Base-by-base conservation (phyloP, 2,113 vertebrate genomes). In the Psittacula cyanocephala region DNA sequence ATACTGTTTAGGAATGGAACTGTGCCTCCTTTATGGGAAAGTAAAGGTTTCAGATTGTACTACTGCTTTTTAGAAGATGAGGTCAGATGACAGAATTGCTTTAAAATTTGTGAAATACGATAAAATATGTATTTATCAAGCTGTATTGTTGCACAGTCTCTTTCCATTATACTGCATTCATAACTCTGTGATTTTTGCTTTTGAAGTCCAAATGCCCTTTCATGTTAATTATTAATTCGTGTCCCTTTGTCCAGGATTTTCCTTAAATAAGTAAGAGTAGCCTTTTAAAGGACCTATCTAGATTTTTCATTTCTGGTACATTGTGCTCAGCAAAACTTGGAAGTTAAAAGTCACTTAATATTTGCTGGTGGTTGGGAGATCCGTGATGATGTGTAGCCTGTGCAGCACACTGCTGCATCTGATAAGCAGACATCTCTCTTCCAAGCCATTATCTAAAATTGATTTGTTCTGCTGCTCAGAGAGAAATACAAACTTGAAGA, bases 391-490 rank as follows among this genome's bases (percentile, higher is more conserved):
- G 12, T 81, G 52, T 65, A 63, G 52, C 68, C 24, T 20, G 1
- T 82, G 33, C 37, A 39, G 33, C 44, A 35, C 75, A 10, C 10
- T 28, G 29, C 53, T 83, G 55, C 76, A 60, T 85, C 82, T 89
- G 29, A 94, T 95, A 81, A 71, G 53, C 41, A 92, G 43, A 82
- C 57, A 57, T 89, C 70, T 95, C 64, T 84, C 39, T 94, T 89
- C 77, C 44, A 74, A 81, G 39, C 57, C 13, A 14, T 86, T 94
- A 90, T 91, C 83, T 78, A 62, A 94, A 97, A 93, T 78, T 68
- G 62, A 84, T 95, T 95, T 85, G 74, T 89, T 89, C 85, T 93
- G 44, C 86, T 83, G 86, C 86, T 72, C 46, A 52, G 91, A 97
- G 74, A 71, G 43, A 74, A 93, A 84, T 68, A 84, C 68, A 92